Evolutionary conservation across 2,797 vertebrate genomes (phyloP).

Genomic region (Paratrypauchen microcephalus): DNA sequence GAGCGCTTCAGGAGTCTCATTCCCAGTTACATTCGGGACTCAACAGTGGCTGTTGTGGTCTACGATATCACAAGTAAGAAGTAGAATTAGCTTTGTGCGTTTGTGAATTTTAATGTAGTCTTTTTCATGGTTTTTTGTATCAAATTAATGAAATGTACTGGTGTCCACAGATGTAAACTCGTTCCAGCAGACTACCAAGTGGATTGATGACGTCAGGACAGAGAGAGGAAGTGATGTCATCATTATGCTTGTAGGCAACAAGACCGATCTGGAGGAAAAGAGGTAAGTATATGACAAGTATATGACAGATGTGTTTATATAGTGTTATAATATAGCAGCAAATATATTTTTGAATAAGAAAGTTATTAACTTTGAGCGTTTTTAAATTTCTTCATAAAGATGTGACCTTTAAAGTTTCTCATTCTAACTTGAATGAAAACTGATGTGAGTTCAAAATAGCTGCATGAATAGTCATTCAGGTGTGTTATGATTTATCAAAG

Average conservation of each 20-base stretch:
- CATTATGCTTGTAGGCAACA: slow-evolving; percentile 94
- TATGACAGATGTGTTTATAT: background rate
- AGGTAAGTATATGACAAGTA: slow-evolving; percentile 74
- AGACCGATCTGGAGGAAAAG: slow-evolving; percentile 93
- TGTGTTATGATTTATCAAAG: background rate
- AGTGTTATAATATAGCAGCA: too few relatives aligned
- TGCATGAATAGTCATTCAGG: background rate
- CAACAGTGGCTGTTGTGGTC: slow-evolving; percentile 92
- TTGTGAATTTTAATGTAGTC: background rate
- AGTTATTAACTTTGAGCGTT: too few relatives aligned
- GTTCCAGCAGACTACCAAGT: slow-evolving; percentile 93
- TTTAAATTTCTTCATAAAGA: background rate
- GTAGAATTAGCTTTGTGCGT: background rate
- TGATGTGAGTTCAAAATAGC: background rate
- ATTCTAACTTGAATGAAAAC: background rate
- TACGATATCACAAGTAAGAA: slow-evolving; percentile 92
- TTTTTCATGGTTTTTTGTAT: background rate
- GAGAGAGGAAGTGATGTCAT: slow-evolving; percentile 94
- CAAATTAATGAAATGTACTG: slow-evolving; percentile 18
- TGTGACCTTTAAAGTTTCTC: background rate
- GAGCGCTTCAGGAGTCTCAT: slow-evolving; percentile 94
- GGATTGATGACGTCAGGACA: slow-evolving; percentile 93
- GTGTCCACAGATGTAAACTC: slow-evolving; percentile 87
- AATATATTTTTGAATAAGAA: background rate
- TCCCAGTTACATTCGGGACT: slow-evolving; percentile 93